Base-by-base conservation (phyloP, 2,888 invertebrate genomes). In the Elmis aenea region DNA sequence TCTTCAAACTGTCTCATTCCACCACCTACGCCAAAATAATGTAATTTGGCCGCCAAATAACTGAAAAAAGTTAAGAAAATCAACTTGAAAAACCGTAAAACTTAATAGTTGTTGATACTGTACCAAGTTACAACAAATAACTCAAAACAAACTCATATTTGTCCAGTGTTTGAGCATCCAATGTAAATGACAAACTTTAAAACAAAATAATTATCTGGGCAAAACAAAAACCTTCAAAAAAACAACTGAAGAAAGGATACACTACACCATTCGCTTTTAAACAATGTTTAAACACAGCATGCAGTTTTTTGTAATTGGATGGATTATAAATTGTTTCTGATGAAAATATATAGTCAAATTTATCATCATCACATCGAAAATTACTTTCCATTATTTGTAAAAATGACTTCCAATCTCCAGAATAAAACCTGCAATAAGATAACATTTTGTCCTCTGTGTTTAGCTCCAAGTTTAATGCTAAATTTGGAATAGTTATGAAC, bases 11-110 rank as follows among this genome's bases (percentile, higher is more conserved):
- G 77, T 45, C 80, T 69, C 22, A 83, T 72, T 6, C 90, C 83
- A 30, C 96, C 96, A 6, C 95, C 95, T 12, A 95, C 90, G 45
- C 96, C 96, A 73, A 96, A 96, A 66, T 97, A 97, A 67, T 85
- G 81, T 8, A 79, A 79, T 73, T 96, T 97, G 2, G 91, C 94
- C 32, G 93, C 94, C 35, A 96, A 66, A 62, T 79, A 83, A 45
- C 75, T 69, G 28, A 22, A 11, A 31, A 21, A 26, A 23, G 20
- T 45, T 43, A 51, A 50, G 46, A 33, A 50, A 36, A 42, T n/a
- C n/a, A n/a, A n/a, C n/a, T n/a, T n/a, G n/a, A n/a, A n/a, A n/a
- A n/a, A n/a, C n/a, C n/a, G n/a, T n/a, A n/a, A n/a, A n/a, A n/a
- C n/a, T n/a, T n/a, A n/a, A n/a, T n/a, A n/a, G n/a, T n/a, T n/a